Percentiles rank a stretch among this genome's conserved stretches.
phyloP scores from a whole-genome alignment of 2,797 vertebrate genomes.

The Coendou prehensilis region DNA sequence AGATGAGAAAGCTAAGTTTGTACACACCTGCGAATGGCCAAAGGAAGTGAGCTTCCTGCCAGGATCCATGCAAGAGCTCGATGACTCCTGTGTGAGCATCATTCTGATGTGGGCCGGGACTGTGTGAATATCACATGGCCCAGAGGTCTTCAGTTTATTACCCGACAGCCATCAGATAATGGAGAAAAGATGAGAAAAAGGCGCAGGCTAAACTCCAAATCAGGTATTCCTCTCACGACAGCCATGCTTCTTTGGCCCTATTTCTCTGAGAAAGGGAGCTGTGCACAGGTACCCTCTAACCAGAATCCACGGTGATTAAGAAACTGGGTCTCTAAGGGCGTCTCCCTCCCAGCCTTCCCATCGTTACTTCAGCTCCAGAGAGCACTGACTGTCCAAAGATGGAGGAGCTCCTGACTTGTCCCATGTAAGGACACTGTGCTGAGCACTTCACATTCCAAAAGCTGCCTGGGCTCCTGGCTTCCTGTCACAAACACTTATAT shows the following conservation, averaged over 20 bases:
- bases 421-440: neutral
- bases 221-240: neutral
- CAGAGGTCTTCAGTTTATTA: neutral
- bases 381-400: neutral
- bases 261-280: neutral
- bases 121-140: too few relatives aligned
- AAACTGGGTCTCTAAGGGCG: neutral
- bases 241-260: neutral
- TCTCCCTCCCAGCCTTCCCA: neutral
- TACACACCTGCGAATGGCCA: neutral
- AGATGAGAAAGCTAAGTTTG: neutral
- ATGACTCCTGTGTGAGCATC: neutral
- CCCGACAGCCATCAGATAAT: neutral
- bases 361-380: neutral
- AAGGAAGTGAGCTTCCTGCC: neutral
- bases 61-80: neutral
- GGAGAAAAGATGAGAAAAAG: neutral
- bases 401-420: neutral
- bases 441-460: neutral
- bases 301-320: neutral
- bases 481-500: conserved; percentile 21
- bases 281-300: accelerated
- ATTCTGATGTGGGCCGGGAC: neutral
- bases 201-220: neutral
- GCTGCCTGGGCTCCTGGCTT: neutral